These are phyloP conservation scores for Tyrophagus putrescentiae DNA, from an alignment of 1,140 invertebrate species.

Conservation along the genomic window DNA sequence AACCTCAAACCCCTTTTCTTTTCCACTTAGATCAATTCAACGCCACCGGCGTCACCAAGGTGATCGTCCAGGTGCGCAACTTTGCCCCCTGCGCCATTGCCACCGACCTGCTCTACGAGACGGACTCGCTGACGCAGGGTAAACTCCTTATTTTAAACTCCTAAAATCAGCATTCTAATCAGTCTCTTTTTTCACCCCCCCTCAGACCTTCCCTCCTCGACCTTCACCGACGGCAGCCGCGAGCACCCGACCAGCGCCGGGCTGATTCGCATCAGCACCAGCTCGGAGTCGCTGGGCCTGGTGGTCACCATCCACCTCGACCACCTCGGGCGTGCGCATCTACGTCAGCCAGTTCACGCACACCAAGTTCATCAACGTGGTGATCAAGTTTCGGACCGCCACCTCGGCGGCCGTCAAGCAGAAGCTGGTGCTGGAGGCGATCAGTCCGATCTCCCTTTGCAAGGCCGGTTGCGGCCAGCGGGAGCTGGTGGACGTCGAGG, in stretches of 20 bases:
- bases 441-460: slow-evolving; percentile 14
- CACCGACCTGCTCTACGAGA: slow-evolving; percentile 10
- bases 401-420: background rate
- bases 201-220: slow-evolving; percentile 5
- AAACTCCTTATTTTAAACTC: background rate
- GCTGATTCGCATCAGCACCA: background rate
- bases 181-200: background rate
- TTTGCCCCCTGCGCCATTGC: slow-evolving; percentile 5
- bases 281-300: background rate
- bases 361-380: slow-evolving; percentile 18
- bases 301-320: slow-evolving; percentile 16
- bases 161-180: background rate
- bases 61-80: background rate
- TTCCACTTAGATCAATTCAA: slow-evolving; percentile 16
- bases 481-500: slow-evolving; percentile 5
- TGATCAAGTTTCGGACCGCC: slow-evolving; percentile 14
- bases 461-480: slow-evolving; percentile 17
- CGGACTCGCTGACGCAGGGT: slow-evolving; percentile 11
- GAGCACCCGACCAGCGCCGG: background rate
- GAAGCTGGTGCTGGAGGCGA: slow-evolving; percentile 15
- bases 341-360: slow-evolving; percentile 9
- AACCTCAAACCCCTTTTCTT: too few species aligned
- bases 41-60: slow-evolving; percentile 18
- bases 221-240: slow-evolving; percentile 13
- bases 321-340: slow-evolving; percentile 15